Percentiles rank a stretch among this genome's conserved stretches.
These are phyloP conservation scores for Anticlea derivata DNA, from an alignment of 2,888 invertebrate genomes.

Conservation along the genomic window DNA sequence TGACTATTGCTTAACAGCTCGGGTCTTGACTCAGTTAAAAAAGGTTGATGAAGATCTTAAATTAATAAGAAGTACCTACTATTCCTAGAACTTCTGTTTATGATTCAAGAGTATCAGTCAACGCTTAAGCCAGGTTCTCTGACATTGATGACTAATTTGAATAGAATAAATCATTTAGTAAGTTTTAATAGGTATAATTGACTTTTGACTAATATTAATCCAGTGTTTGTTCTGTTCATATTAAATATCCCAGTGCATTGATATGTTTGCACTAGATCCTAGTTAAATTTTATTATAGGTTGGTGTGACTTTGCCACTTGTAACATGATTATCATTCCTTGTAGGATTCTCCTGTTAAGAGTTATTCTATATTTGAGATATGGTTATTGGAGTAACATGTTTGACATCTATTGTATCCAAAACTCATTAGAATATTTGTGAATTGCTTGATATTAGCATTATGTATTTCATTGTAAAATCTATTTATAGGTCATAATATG, in stretches of 20 bases:
- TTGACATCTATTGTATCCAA: constrained; percentile 56
- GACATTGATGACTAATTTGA: constrained; percentile 33
- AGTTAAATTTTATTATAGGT: constrained; percentile 50
- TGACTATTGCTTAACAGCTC: constrained; percentile 6
- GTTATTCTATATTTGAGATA: constrained; percentile 51
- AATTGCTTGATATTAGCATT: constrained; percentile 57
- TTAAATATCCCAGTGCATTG: constrained; percentile 60
- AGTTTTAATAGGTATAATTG: constrained; percentile 42
- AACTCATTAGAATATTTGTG: constrained; percentile 60
- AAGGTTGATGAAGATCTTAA: constrained; percentile 3
- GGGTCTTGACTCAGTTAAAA: constrained; percentile 33
- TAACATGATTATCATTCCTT: constrained; percentile 59
- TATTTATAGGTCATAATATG: constrained; percentile 45
- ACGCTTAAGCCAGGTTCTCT: constrained; percentile 15
- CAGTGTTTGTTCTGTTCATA: constrained; percentile 51
- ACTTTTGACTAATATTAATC: constrained; percentile 48
- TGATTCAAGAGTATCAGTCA: constrained; percentile 1
- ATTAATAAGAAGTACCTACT: not conserved
- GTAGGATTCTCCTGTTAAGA: constrained; percentile 53
- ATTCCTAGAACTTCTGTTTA: not conserved
- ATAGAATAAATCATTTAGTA: constrained; percentile 39
- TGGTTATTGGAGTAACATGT: constrained; percentile 51
- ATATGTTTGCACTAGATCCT: constrained; percentile 56
- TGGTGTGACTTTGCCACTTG: constrained; percentile 33
- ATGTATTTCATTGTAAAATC: constrained; percentile 35